Conservation (phyloP, 2,888 invertebrate species). For the Cerastis leucographa region DNA sequence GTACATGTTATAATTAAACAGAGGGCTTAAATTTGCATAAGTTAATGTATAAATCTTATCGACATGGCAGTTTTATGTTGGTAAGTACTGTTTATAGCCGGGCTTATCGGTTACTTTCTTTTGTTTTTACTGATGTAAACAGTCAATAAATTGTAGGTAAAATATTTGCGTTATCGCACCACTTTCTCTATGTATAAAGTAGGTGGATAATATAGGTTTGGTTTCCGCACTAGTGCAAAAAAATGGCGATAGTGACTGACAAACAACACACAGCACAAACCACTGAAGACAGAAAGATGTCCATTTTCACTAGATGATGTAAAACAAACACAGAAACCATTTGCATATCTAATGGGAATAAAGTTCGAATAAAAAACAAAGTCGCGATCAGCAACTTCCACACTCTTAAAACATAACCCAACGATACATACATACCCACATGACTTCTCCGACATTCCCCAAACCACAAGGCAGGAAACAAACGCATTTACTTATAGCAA, state of each 20-base stretch:
- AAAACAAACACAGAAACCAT: neutral
- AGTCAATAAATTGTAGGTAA: slow-evolving; percentile 12
- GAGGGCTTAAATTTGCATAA: slow-evolving; percentile 16
- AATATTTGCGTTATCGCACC: slow-evolving; percentile 5
- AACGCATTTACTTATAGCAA: slow-evolving; percentile 31
- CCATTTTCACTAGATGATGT: neutral
- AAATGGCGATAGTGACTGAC: neutral
- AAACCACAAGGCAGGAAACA: slow-evolving; percentile 23
- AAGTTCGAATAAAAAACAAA: neutral
- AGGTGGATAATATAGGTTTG: neutral
- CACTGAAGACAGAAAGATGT: neutral
- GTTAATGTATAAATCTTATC: slow-evolving; percentile 42
- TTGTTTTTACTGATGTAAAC: slow-evolving; percentile 31
- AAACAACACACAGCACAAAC: neutral
- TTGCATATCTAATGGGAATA: neutral
- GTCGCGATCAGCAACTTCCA: neutral
- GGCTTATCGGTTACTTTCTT: slow-evolving; percentile 40
- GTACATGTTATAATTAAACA: slow-evolving; percentile 9
- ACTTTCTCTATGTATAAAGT: neutral
- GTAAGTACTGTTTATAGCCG: slow-evolving; percentile 9
- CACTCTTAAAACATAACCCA: slow-evolving; percentile 1
- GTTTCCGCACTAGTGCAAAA: neutral
- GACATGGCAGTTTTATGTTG: slow-evolving; percentile 32
- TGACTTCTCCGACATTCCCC: slow-evolving; percentile 34
- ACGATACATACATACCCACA: slow-evolving; percentile 62